Percentiles rank a stretch among this genome's conserved stretches.
Evolutionary conservation across 1,140 invertebrate species (phyloP).

Genomic region (Ladona fulva): DNA sequence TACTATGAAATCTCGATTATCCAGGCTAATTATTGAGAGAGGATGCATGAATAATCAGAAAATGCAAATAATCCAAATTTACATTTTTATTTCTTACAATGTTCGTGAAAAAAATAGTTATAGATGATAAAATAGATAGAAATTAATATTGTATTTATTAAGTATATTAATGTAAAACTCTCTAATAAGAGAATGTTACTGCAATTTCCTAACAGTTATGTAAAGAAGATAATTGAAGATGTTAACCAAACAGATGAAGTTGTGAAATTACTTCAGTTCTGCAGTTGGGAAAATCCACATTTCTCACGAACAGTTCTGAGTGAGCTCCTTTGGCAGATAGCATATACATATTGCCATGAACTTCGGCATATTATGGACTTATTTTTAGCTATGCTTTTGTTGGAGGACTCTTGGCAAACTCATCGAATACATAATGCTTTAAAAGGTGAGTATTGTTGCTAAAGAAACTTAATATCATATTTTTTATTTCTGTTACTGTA

Average conservation of each 20-base stretch:
- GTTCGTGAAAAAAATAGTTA: no score
- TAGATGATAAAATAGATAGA: no score
- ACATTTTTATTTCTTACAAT: no score
- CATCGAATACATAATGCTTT: constrained; percentile 86
- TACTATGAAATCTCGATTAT: no score
- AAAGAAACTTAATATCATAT: no score
- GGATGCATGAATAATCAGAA: no score
- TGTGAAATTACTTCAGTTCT: constrained; percentile 78
- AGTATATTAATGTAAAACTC: no score
- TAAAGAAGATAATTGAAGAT: constrained; percentile 94
- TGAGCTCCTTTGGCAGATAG: constrained; percentile 88
- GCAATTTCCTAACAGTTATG: constrained; percentile 52
- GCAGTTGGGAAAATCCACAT: constrained; percentile 93
- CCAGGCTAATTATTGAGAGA: no score
- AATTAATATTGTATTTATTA: no score
- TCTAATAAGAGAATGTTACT: not conserved
- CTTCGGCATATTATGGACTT: constrained; percentile 85
- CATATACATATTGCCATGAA: constrained; percentile 91
- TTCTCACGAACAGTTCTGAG: constrained; percentile 80
- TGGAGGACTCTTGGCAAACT: constrained; percentile 94
- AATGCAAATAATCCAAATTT: no score
- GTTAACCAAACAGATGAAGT: constrained; percentile 85
- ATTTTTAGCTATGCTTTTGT: constrained; percentile 71
- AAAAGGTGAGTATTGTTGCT: constrained; percentile 48
- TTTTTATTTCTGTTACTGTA: no score